Evolutionary conservation across 2,888 invertebrate genomes (phyloP).

Genomic region (Drosophila prolongata): DNA sequence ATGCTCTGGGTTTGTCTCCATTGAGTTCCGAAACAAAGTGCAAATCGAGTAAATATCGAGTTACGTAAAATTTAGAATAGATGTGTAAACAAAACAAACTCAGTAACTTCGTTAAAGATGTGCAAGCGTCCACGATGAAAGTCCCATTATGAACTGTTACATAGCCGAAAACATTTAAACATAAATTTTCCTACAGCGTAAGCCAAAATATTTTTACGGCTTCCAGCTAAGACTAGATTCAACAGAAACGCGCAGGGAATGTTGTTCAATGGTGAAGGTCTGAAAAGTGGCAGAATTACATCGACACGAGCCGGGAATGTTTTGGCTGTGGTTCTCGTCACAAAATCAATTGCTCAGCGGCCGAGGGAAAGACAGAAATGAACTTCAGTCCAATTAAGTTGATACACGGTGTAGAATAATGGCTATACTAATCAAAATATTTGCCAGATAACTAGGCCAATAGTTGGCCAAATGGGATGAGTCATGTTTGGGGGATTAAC

Average conservation of each 20-base stretch:
- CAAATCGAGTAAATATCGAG: slow-evolving; percentile 8
- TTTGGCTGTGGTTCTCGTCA: slow-evolving; percentile 53
- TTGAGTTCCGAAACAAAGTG: slow-evolving; percentile 23
- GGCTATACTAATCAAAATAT: slow-evolving; percentile 9
- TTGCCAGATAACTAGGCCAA: slow-evolving; percentile 27
- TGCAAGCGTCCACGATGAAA: too few species aligned
- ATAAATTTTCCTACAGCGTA: not conserved
- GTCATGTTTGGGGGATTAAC: slow-evolving; percentile 6
- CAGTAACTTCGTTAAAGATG: too few species aligned
- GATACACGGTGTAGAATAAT: slow-evolving; percentile 6
- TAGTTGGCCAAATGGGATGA: slow-evolving; percentile 6
- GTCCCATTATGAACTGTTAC: too few species aligned
- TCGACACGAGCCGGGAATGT: slow-evolving; percentile 22
- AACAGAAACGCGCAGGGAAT: not conserved
- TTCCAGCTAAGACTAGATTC: slow-evolving; percentile 10
- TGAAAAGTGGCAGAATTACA: slow-evolving; percentile 38
- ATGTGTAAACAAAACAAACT: too few species aligned
- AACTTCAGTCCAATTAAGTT: slow-evolving; percentile 45
- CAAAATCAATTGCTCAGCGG: slow-evolving; percentile 55
- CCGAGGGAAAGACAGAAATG: slow-evolving; percentile 12
- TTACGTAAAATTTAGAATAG: too few species aligned
- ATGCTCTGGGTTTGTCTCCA: slow-evolving; percentile 26
- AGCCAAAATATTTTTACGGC: slow-evolving; percentile 21
- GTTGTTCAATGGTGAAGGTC: slow-evolving; percentile 1
- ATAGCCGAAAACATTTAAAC: too few species aligned